Conservation (phyloP, 2,888 invertebrate species). For the Anthrax anthrax region DNA sequence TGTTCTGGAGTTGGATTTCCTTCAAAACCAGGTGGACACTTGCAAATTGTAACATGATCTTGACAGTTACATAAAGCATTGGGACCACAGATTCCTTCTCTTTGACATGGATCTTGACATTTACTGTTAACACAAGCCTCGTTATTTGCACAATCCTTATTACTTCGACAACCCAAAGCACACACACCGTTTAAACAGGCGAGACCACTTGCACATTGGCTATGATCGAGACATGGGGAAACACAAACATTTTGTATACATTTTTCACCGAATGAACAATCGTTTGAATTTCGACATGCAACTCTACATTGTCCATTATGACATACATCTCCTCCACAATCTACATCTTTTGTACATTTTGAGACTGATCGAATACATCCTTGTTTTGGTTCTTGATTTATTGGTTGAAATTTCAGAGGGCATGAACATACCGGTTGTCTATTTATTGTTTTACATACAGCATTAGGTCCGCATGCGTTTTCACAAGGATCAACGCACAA, state of each 20-base stretch:
- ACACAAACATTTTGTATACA: conserved; percentile 67
- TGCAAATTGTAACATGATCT: conserved; percentile 61
- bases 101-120: conserved; percentile 70
- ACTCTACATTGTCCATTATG: conserved; percentile 70
- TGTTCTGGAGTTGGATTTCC: conserved; percentile 78
- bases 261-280: conserved; percentile 65
- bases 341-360: conserved; percentile 52
- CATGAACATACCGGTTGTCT: conserved; percentile 68
- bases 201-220: conserved; percentile 63
- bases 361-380: conserved; percentile 59
- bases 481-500: conserved; percentile 71
- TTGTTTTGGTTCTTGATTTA: conserved; percentile 42
- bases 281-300: conserved; percentile 59
- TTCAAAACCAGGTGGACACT: conserved; percentile 72
- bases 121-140: conserved; percentile 73
- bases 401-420: conserved; percentile 57
- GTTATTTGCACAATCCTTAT: conserved; percentile 60
- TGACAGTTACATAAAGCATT: conserved; percentile 67
- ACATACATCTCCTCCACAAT: conserved; percentile 68
- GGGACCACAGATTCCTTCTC: conserved; percentile 63
- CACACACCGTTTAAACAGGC: conserved; percentile 72
- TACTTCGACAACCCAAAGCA: conserved; percentile 68
- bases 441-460: conserved; percentile 63
- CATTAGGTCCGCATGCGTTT: conserved; percentile 65
- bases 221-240: conserved; percentile 64